phyloP scores from a whole-genome alignment of 1,140 invertebrate genomes.

The Ganaspis sp. region DNA sequence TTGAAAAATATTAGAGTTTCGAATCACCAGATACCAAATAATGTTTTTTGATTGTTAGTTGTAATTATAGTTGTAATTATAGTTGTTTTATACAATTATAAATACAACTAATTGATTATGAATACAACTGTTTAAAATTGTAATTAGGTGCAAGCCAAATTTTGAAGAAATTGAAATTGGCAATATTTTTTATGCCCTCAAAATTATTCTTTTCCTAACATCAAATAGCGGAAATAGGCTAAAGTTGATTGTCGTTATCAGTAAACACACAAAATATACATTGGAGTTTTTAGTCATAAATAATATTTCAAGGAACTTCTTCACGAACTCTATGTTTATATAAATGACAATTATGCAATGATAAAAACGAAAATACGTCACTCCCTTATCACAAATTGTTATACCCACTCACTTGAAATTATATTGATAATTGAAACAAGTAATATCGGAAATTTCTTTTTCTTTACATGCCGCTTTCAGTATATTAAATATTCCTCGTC shows the following conservation, averaged over 20 bases:
- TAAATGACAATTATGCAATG: not conserved
- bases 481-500: not conserved
- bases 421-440: not conserved
- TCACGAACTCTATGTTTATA: not conserved
- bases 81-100: too few relatives aligned
- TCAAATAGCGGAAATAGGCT: too few relatives aligned
- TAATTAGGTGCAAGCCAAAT: too few relatives aligned
- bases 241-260: not conserved
- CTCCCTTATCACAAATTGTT: not conserved
- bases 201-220: too few relatives aligned
- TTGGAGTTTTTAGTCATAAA: slow-evolving; percentile 1
- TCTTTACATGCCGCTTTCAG: not conserved
- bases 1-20: too few relatives aligned
- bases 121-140: too few relatives aligned
- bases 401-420: not conserved
- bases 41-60: too few relatives aligned
- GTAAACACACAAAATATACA: not conserved
- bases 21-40: too few relatives aligned
- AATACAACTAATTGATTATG: too few relatives aligned
- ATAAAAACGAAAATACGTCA: not conserved
- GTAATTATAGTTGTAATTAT: too few relatives aligned
- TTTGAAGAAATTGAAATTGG: too few relatives aligned
- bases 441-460: slow-evolving; percentile 9
- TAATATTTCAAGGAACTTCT: not conserved
- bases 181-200: too few relatives aligned